Conservation (phyloP, 2,888 invertebrate species). For the Eupithecia subfuscata region DNA sequence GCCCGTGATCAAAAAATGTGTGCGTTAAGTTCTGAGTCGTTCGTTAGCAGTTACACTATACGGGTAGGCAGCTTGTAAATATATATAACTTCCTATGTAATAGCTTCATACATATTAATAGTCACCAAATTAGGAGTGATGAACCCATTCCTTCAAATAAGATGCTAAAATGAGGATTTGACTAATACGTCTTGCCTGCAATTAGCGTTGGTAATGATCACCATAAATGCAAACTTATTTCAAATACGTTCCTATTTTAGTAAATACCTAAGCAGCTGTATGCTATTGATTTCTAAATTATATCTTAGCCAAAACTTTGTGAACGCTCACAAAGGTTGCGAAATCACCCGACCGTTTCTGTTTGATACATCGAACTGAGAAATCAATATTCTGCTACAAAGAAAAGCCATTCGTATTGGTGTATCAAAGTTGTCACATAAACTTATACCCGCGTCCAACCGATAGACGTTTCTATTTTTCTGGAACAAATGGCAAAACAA, state of each 20-base stretch:
- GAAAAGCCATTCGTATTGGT: constrained; percentile 41
- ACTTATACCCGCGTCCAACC: constrained; percentile 56
- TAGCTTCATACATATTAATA: constrained; percentile 11
- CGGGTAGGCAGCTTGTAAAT: constrained; percentile 7
- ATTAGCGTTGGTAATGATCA: constrained; percentile 13
- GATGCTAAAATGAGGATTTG: constrained; percentile 4
- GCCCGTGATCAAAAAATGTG: constrained; percentile 15
- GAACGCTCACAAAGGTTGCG: constrained; percentile 12
- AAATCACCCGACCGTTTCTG: constrained; percentile 29
- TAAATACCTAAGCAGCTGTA: background rate
- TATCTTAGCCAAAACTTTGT: constrained; percentile 7
- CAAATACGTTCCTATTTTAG: background rate
- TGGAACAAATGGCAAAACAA: constrained; percentile 81
- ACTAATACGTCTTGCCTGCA: constrained; percentile 8
- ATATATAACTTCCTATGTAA: constrained; percentile 7
- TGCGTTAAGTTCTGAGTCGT: background rate
- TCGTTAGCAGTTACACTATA: background rate
- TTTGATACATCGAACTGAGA: constrained; percentile 36
- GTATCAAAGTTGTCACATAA: constrained; percentile 59
- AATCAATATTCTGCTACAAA: constrained; percentile 44
- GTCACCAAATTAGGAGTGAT: constrained; percentile 11
- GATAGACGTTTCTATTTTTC: constrained; percentile 67
- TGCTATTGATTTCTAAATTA: constrained; percentile 6
- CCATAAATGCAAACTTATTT: constrained; percentile 5
- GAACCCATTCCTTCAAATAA: constrained; percentile 11